Conservation (phyloP, 2,888 invertebrate genomes). For the Spodoptera exigua region DNA sequence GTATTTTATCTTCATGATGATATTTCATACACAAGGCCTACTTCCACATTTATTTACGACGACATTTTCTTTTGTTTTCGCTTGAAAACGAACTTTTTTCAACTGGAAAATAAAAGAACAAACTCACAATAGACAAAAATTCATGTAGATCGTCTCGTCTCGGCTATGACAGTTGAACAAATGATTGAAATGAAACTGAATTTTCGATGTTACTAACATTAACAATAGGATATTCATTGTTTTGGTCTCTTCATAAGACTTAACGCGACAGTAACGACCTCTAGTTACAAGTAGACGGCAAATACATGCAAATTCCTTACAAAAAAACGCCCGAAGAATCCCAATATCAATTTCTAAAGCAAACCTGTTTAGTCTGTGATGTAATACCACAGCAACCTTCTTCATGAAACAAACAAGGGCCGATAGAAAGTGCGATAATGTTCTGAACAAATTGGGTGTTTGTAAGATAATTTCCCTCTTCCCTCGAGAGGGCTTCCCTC, state of each 20-base stretch:
- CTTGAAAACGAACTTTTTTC: neutral
- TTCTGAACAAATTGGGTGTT: constrained; percentile 50
- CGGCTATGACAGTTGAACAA: too few species aligned
- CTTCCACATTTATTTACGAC: constrained; percentile 23
- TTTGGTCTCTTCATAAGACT: too few species aligned
- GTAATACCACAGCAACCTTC: constrained; percentile 3
- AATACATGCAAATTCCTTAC: too few species aligned
- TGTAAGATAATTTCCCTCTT: constrained; percentile 50
- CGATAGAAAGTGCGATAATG: constrained; percentile 35
- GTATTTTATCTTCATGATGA: constrained; percentile 36
- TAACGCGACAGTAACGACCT: too few species aligned
- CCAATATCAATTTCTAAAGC: neutral
- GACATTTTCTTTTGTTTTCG: constrained; percentile 10
- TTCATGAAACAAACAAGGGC: constrained; percentile 30
- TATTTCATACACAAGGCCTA: constrained; percentile 39
- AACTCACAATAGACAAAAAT: neutral
- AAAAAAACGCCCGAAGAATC: too few species aligned
- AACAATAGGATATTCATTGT: too few species aligned
- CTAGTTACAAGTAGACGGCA: too few species aligned
- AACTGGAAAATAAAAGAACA: neutral
- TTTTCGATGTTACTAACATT: too few species aligned
- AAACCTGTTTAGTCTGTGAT: neutral
- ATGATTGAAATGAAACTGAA: too few species aligned
- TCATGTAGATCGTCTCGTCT: too few species aligned
- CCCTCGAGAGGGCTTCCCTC: constrained; percentile 35